Base-by-base conservation (phyloP, 2,888 invertebrate species). In the Conchocele bisecta region DNA sequence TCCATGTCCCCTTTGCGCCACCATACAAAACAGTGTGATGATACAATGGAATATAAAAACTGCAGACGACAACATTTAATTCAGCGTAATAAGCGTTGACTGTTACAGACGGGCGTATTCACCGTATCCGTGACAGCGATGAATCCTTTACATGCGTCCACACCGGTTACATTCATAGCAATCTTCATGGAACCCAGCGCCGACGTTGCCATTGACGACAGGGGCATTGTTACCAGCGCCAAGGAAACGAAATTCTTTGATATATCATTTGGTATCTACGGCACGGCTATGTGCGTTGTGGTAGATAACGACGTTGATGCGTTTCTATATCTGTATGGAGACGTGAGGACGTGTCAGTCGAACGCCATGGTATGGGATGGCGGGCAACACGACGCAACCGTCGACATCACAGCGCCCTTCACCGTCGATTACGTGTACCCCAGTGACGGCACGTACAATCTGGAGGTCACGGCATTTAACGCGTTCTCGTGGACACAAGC, bases 301-400 rank as follows among this genome's bases (percentile, higher is more conserved):
- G 68, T 89, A 1, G 77, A 86, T 65, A 85, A 73, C 42, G 87
- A 84, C 2, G 83, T 85, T 31, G 79, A 79, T 1, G 59, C 46
- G 7, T 28, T 46, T 6, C 22, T 53, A 7, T 69, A 63, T 13
- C 28, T 73, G n/a, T 79, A 77, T 51, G 84, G 83, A 13, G 51
- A 79, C 24, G 6, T 50, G 2, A 33, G 56, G 4, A 64, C 66
- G 0, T 84, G 84, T 51, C 20, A 35, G 46, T 26, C 41, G n/a
- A 37, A 39, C 5, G 11, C 39, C 4, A 41, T 22, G 3, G 28
- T 13, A 11, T 42, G 54, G 29, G 20, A 13, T n/a, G n/a, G 15
- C 48, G 20, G 39, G 6, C 13, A 33, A 20, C 26, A 41, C 29
- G 11, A 11, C 11, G 15, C 13, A 9, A 22, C 20, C 7, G 15